These are phyloP conservation scores for Scaptomyza pallida DNA, from an alignment of 1,140 invertebrate genomes.

Conservation along the genomic window DNA sequence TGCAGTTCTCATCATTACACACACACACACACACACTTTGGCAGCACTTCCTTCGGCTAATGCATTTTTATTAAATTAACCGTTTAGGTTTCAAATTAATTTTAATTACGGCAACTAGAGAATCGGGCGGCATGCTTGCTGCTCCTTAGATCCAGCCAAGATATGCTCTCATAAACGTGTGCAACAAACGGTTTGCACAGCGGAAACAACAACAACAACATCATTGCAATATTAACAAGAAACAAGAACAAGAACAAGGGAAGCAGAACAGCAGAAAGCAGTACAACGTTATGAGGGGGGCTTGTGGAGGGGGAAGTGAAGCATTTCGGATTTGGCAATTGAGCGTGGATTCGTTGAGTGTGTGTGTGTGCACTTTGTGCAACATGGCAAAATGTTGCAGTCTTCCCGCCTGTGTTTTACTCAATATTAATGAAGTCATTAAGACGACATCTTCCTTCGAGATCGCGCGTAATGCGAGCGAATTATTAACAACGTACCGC, in stretches of 20 bases:
- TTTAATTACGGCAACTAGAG: slow-evolving; percentile 61
- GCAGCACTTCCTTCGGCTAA: slow-evolving; percentile 44
- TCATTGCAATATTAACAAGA: slow-evolving; percentile 10
- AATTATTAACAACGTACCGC: slow-evolving; percentile 76
- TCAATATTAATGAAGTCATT: slow-evolving; percentile 82
- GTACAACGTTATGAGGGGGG: slow-evolving; percentile 2
- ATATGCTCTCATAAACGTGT: slow-evolving; percentile 26
- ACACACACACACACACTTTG: too few species aligned
- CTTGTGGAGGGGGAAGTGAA: slow-evolving; percentile 55
- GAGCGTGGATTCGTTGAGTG: slow-evolving; percentile 48
- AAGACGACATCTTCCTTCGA: slow-evolving; percentile 76
- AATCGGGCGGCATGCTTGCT: background rate
- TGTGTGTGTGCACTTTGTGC: slow-evolving; percentile 43
- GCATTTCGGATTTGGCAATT: slow-evolving; percentile 63
- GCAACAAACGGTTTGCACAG: slow-evolving; percentile 34
- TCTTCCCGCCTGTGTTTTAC: slow-evolving; percentile 63
- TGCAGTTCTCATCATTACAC: slow-evolving; percentile 33
- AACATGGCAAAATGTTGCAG: slow-evolving; percentile 4
- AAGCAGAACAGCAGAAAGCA: background rate
- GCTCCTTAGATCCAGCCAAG: slow-evolving; percentile 11
- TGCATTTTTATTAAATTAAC: slow-evolving; percentile 59
- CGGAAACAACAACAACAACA: slow-evolving; percentile 51
- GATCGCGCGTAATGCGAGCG: slow-evolving; percentile 80
- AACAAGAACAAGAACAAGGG: slow-evolving; percentile 26
- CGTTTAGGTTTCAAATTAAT: slow-evolving; percentile 69